Conservation (phyloP, 1,140 invertebrate species). For the Dendrolimus kikuchii region DNA sequence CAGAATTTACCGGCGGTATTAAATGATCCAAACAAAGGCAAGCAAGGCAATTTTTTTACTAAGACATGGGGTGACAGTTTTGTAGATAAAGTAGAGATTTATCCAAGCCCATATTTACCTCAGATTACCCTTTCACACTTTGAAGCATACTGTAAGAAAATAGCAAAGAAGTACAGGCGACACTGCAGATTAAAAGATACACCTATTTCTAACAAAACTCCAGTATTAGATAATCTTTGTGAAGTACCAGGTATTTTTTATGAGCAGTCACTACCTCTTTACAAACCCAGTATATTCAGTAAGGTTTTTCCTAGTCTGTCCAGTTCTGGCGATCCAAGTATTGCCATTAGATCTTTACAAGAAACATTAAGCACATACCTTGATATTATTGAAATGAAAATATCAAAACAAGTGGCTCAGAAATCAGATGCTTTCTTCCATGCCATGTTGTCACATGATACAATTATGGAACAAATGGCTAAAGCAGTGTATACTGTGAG, state of each 20-base stretch:
- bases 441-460: conserved; percentile 97
- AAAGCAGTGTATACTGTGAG: conserved; percentile 87
- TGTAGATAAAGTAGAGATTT: conserved; percentile 85
- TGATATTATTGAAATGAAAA: conserved; percentile 95
- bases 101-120: conserved; percentile 85
- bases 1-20: conserved; percentile 97
- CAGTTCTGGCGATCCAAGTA: conserved; percentile 52
- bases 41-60: conserved; percentile 95
- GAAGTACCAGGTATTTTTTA: conserved; percentile 91
- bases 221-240: conserved; percentile 52
- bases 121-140: conserved; percentile 90
- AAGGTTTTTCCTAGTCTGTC: conserved; percentile 84
- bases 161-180: conserved; percentile 76
- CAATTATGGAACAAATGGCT: conserved; percentile 90
- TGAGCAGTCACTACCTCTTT: conserved; percentile 85
- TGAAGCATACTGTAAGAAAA: conserved; percentile 88
- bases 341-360: conserved; percentile 69
- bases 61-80: conserved; percentile 98
- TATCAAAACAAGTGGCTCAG: conserved; percentile 95
- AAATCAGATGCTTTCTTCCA: conserved; percentile 97
- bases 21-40: conserved; percentile 94
- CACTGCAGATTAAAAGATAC: conserved; percentile 70
- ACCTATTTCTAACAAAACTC: conserved; percentile 40
- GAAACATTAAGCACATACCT: conserved; percentile 92
- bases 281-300: conserved; percentile 87